Evolutionary conservation across 2,888 invertebrate genomes (phyloP).

Genomic region (Diarsia rubi): DNA sequence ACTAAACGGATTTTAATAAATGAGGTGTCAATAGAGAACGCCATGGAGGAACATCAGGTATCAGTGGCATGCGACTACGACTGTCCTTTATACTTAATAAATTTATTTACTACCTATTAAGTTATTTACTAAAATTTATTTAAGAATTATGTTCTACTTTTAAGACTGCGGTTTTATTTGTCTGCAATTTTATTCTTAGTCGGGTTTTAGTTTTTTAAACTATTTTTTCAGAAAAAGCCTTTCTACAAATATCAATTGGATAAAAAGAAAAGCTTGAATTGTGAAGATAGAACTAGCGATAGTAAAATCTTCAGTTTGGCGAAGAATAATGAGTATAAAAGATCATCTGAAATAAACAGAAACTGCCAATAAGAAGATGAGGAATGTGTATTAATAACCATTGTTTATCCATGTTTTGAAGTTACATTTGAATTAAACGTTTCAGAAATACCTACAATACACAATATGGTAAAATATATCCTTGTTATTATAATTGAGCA

Average conservation of each 20-base stretch:
- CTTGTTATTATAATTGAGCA: neutral
- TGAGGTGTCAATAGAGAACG: too few species aligned
- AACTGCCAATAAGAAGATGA: conserved; percentile 1
- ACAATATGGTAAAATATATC: conserved; percentile 36
- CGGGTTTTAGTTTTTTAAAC: too few species aligned
- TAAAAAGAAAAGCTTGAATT: neutral
- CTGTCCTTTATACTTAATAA: too few species aligned
- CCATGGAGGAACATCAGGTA: too few species aligned
- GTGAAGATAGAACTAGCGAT: neutral
- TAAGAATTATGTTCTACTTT: too few species aligned
- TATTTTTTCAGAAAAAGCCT: neutral
- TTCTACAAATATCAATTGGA: neutral
- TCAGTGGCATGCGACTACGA: too few species aligned
- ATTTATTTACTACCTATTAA: too few species aligned
- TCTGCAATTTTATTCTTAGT: too few species aligned
- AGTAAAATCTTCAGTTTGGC: neutral
- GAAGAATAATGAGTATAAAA: neutral
- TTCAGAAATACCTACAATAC: neutral
- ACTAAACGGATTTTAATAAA: too few species aligned
- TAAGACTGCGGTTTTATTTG: too few species aligned
- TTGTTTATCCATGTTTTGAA: conserved; percentile 16
- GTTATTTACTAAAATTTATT: too few species aligned
- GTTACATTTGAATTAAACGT: conserved; percentile 33
- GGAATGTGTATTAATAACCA: conserved; percentile 21
- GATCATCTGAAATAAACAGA: neutral